phyloP scores from a whole-genome alignment of 2,113 vertebrate genomes.

The Pleuronectes platessa region DNA sequence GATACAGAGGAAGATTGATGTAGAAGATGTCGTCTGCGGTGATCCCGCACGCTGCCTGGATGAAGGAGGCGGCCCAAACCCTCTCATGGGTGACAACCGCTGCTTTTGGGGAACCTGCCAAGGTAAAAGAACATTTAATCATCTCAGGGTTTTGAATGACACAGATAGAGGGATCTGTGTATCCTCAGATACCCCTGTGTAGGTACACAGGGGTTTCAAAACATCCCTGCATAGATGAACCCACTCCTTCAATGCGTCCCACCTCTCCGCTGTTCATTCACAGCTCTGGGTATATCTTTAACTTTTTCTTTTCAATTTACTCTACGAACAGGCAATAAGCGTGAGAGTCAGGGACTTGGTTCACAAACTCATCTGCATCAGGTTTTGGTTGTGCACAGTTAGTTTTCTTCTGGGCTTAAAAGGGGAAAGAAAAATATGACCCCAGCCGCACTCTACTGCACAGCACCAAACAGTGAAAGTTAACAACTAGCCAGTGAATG shows the following conservation, averaged over 20 bases:
- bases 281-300: no score
- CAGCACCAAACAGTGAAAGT: no score
- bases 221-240: neutral
- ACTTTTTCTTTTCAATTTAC: neutral
- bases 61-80: slow-evolving; percentile 75
- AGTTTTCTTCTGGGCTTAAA: no score
- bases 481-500: no score
- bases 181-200: no score
- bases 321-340: neutral
- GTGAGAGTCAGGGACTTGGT: no score
- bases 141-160: neutral
- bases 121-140: neutral
- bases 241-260: neutral
- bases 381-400: no score
- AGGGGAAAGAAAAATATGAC: no score
- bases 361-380: no score
- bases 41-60: slow-evolving; percentile 72
- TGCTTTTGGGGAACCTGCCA: slow-evolving; percentile 86
- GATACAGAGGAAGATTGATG: slow-evolving; percentile 88
- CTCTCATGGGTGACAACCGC: slow-evolving; percentile 83
- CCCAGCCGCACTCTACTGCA: no score
- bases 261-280: neutral
- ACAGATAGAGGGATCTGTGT: neutral
- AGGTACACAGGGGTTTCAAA: no score
- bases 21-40: slow-evolving; percentile 84